These are phyloP conservation scores for Campylomormyrus numenius DNA, from an alignment of 2,113 vertebrate species.

Conservation along the genomic window DNA sequence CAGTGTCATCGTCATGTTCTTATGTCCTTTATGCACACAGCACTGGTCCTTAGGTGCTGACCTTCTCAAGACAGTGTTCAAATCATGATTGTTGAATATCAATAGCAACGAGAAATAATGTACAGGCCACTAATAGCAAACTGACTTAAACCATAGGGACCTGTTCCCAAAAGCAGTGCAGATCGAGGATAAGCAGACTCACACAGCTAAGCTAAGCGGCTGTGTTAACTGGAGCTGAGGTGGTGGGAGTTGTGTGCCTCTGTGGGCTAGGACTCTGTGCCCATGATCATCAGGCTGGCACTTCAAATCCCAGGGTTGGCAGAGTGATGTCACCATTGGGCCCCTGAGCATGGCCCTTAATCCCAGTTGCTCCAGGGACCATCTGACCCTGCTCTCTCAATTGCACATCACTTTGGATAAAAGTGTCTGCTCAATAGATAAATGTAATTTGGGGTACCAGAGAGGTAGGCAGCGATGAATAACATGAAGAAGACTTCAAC, in stretches of 20 bases:
- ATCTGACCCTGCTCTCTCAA: not conserved
- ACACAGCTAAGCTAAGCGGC: not conserved
- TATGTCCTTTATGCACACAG: not conserved
- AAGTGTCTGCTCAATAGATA: not conserved
- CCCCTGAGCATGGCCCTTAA: not conserved
- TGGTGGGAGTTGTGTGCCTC: not conserved
- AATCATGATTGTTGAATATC: not conserved
- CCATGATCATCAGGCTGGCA: not conserved
- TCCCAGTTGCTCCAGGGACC: not conserved
- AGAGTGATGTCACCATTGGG: not conserved
- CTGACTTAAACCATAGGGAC: not conserved
- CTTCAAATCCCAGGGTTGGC: not conserved
- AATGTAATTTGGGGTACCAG: not conserved
- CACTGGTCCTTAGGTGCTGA: not conserved
- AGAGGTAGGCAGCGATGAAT: not conserved
- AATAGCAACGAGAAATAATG: not conserved
- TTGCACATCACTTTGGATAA: not conserved
- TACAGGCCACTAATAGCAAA: not conserved
- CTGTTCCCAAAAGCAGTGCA: not conserved
- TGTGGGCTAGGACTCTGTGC: not conserved
- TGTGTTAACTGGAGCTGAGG: not conserved
- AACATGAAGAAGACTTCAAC: not conserved
- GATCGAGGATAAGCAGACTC: not conserved
- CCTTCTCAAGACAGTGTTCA: not conserved
- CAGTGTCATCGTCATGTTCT: not conserved